These are phyloP conservation scores for Chlamydotis undulata DNA, from an alignment of 2,113 vertebrate genomes.

Conservation along the genomic window DNA sequence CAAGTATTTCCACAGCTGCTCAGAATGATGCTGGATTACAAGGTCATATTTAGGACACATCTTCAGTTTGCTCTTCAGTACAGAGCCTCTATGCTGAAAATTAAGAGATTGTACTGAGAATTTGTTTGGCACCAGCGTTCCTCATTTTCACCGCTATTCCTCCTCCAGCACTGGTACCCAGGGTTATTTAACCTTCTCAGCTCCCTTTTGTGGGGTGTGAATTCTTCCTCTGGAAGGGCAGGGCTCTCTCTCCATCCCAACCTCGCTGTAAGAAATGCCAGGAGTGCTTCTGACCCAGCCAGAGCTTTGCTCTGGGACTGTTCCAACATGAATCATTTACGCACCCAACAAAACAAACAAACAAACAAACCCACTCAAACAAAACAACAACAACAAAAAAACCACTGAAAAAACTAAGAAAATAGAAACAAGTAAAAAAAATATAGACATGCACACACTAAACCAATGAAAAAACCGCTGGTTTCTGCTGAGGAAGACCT, in stretches of 20 bases:
- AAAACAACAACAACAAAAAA: background rate
- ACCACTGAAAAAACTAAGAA: background rate
- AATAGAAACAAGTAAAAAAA: background rate
- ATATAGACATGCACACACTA: too few relatives aligned
- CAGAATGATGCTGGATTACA: background rate
- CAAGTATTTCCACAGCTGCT: constrained; percentile 32
- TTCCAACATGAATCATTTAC: background rate
- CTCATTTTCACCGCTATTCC: background rate
- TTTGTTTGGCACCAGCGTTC: background rate
- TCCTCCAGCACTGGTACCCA: background rate
- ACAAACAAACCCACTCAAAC: background rate
- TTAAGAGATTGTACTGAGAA: background rate
- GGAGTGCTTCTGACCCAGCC: background rate
- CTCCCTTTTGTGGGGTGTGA: background rate
- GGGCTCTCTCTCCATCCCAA: background rate
- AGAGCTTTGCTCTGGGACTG: background rate
- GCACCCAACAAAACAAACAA: background rate
- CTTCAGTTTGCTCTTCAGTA: background rate
- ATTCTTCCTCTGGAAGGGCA: background rate
- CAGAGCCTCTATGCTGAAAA: background rate
- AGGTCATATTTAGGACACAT: background rate
- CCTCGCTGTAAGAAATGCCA: background rate
- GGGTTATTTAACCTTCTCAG: background rate
- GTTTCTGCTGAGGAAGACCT: background rate
- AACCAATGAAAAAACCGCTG: background rate